Percentiles rank a stretch among this genome's conserved stretches.
These are phyloP conservation scores for Eleginops maclovinus DNA, from an alignment of 2,113 vertebrate genomes.

Conservation along the genomic window DNA sequence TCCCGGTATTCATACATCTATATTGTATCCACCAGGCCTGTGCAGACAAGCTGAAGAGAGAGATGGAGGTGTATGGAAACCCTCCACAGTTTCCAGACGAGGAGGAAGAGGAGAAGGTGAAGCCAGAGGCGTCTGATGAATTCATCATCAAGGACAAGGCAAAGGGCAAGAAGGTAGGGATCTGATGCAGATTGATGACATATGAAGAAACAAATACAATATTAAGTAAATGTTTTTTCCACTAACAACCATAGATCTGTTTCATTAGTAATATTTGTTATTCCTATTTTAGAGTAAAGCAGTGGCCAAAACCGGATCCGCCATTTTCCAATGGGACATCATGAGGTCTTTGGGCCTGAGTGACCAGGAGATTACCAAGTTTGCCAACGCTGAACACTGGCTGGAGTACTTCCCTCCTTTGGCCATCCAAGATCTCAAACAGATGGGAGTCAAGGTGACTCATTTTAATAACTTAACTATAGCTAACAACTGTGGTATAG, in stretches of 20 bases:
- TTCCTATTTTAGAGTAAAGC: constrained; percentile 92
- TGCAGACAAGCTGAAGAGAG: constrained; percentile 97
- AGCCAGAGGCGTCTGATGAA: constrained; percentile 84
- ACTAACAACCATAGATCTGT: background rate
- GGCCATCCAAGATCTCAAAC: constrained; percentile 92
- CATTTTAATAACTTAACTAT: background rate
- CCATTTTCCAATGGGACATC: constrained; percentile 96
- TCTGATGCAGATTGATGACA: background rate
- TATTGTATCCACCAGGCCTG: constrained; percentile 87
- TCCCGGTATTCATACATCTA: background rate
- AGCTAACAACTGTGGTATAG: too few species aligned
- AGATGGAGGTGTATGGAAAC: constrained; percentile 94
- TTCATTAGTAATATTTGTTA: background rate
- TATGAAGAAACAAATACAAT: background rate
- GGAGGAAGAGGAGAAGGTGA: constrained; percentile 91
- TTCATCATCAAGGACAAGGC: constrained; percentile 94
- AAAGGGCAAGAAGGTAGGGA: constrained; percentile 94
- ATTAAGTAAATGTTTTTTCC: background rate
- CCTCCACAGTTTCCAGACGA: constrained; percentile 96
- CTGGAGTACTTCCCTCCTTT: constrained; percentile 95
- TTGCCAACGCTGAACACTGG: constrained; percentile 96
- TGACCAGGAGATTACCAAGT: constrained; percentile 89
- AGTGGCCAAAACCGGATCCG: constrained; percentile 89
- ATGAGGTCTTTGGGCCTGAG: constrained; percentile 94
- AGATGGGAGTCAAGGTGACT: constrained; percentile 95